These are phyloP conservation scores for Atta cephalotes DNA, from an alignment of 1,140 invertebrate genomes.

Conservation along the genomic window DNA sequence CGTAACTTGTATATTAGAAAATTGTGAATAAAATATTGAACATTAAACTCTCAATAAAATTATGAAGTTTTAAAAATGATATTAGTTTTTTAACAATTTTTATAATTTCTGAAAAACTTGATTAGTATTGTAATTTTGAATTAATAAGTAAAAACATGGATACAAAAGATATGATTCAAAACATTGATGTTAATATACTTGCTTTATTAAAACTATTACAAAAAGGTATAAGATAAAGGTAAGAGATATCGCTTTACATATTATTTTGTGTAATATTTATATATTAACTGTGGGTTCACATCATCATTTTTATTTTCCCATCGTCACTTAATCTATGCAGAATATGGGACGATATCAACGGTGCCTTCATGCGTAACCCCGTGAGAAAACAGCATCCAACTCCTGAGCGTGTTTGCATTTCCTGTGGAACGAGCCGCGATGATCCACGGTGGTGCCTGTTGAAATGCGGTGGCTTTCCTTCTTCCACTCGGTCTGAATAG, in stretches of 20 bases:
- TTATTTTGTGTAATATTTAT: conserved; percentile 11
- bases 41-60: background rate
- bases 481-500: conserved; percentile 62
- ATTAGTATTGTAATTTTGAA: background rate
- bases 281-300: background rate
- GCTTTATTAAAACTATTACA: background rate
- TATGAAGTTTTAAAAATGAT: background rate
- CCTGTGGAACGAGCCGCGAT: conserved; percentile 22
- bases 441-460: conserved; percentile 49
- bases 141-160: background rate
- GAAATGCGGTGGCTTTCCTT: conserved; percentile 43
- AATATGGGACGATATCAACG: conserved; percentile 33
- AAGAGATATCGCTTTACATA: background rate
- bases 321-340: conserved; percentile 42
- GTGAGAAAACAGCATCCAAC: conserved; percentile 43
- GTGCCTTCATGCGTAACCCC: conserved; percentile 13
- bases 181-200: background rate
- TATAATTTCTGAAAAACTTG: background rate
- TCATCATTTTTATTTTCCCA: conserved; percentile 21
- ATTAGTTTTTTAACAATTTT: background rate
- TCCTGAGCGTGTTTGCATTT: conserved; percentile 39
- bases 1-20: background rate
- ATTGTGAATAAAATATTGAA: background rate
- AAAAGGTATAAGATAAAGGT: background rate
- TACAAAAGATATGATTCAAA: background rate